Conservation (phyloP, 2,888 invertebrate genomes). For the Pheosia tremula region DNA sequence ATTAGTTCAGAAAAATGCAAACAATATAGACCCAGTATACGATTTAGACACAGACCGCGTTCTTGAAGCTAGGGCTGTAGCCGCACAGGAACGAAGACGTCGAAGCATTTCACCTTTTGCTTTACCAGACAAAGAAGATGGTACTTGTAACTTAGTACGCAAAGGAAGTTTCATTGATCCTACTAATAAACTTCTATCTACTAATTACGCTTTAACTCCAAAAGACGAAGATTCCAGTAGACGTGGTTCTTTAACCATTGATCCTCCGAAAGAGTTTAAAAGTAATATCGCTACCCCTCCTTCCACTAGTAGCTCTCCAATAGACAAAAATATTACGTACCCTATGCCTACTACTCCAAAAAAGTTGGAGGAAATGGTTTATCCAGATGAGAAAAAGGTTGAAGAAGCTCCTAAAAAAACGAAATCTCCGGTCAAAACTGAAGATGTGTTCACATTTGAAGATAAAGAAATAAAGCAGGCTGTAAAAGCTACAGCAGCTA, state of each 20-base stretch:
- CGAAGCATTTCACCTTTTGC: slow-evolving; percentile 82
- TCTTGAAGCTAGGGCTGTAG: slow-evolving; percentile 72
- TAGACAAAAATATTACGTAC: slow-evolving; percentile 62
- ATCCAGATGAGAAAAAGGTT: slow-evolving; percentile 61
- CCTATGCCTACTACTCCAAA: slow-evolving; percentile 65
- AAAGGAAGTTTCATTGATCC: slow-evolving; percentile 81
- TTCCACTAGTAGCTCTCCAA: slow-evolving; percentile 60
- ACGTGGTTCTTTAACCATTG: slow-evolving; percentile 65
- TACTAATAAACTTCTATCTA: slow-evolving; percentile 73
- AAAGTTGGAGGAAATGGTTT: slow-evolving; percentile 66
- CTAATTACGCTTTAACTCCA: slow-evolving; percentile 69
- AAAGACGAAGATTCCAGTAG: slow-evolving; percentile 70
- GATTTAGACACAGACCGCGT: slow-evolving; percentile 76
- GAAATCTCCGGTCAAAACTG: slow-evolving; percentile 59
- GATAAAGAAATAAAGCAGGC: slow-evolving; percentile 57
- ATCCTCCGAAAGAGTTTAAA: slow-evolving; percentile 51
- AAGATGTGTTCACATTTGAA: slow-evolving; percentile 63
- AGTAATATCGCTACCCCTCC: slow-evolving; percentile 61
- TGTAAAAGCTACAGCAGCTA: slow-evolving; percentile 46
- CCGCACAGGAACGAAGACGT: slow-evolving; percentile 74
- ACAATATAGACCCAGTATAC: slow-evolving; percentile 74
- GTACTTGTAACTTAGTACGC: slow-evolving; percentile 55
- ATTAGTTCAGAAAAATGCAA: slow-evolving; percentile 69
- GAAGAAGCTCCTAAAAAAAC: slow-evolving; percentile 46
- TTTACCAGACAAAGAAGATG: slow-evolving; percentile 71